phyloP scores from a whole-genome alignment of 2,797 vertebrate species.

The Sebastes diaconus region DNA sequence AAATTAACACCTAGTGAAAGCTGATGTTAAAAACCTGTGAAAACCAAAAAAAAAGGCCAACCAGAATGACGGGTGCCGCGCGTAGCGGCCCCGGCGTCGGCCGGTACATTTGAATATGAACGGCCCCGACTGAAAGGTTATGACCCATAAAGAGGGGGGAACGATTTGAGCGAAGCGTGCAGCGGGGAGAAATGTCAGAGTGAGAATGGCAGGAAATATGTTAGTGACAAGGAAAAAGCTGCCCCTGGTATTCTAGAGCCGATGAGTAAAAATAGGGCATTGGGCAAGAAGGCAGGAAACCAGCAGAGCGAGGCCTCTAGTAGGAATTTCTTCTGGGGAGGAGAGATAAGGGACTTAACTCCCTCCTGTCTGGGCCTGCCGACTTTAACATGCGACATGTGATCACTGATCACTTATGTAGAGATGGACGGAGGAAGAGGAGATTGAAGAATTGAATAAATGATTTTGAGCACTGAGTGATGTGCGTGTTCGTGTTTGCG shows the following conservation, averaged over 20 bases:
- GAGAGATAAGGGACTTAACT: conserved; percentile 94
- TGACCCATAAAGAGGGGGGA: conserved; percentile 70
- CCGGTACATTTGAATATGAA: conserved; percentile 75
- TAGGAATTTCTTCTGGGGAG: conserved; percentile 95
- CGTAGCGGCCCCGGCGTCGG: conserved; percentile 7
- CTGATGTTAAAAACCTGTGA: conserved; percentile 37
- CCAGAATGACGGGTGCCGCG: conserved; percentile 17
- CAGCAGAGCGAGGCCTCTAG: conserved; percentile 90
- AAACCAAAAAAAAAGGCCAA: conserved; percentile 1
- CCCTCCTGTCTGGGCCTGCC: conserved; percentile 82
- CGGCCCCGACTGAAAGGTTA: conserved; percentile 68
- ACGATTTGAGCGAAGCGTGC: conserved; percentile 65
- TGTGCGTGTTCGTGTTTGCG: background rate
- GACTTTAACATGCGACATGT: conserved; percentile 69
- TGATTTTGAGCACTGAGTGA: conserved; percentile 50
- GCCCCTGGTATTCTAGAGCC: conserved; percentile 90
- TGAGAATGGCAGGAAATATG: conserved; percentile 88
- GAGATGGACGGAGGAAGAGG: conserved; percentile 59
- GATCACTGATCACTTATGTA: conserved; percentile 74
- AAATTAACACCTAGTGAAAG: conserved; percentile 55
- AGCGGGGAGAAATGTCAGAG: conserved; percentile 79
- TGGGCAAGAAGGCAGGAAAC: conserved; percentile 96
- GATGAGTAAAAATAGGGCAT: conserved; percentile 95
- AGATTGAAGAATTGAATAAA: conserved; percentile 66
- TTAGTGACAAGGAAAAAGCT: conserved; percentile 93